These are phyloP conservation scores for Myxocyprinus asiaticus DNA, from an alignment of 2,113 vertebrate genomes.

Conservation along the genomic window DNA sequence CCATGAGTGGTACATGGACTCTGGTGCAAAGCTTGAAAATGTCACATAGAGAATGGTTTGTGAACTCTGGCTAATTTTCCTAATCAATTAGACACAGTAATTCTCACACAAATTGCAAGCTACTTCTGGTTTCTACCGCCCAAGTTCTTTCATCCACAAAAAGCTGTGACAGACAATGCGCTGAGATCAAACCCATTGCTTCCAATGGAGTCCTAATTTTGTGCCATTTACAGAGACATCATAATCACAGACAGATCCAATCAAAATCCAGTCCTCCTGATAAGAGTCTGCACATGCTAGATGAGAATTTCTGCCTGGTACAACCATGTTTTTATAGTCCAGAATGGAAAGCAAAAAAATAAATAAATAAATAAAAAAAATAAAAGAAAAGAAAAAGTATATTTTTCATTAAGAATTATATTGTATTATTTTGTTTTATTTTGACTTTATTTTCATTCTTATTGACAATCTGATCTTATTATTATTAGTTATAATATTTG, in stretches of 20 bases:
- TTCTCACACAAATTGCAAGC: constrained; percentile 9
- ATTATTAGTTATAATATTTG: no score
- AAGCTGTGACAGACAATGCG: background rate
- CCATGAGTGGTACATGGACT: background rate
- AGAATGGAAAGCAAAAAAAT: no score
- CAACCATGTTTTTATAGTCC: no score
- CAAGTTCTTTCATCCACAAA: constrained; percentile 22
- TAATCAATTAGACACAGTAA: constrained; percentile 13
- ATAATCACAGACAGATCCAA: constrained; percentile 29
- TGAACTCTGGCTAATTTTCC: constrained; percentile 21
- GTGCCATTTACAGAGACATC: constrained; percentile 27
- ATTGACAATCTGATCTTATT: no score
- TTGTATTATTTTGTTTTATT: no score
- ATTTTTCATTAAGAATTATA: no score
- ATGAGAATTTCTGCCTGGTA: background rate
- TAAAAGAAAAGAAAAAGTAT: no score
- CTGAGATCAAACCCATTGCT: constrained; percentile 30
- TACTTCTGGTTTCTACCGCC: background rate
- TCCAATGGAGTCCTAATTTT: constrained; percentile 31
- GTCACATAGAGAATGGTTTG: background rate
- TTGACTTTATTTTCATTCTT: no score
- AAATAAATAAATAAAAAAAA: no score
- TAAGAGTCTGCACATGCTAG: background rate
- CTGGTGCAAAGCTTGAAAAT: constrained; percentile 7
- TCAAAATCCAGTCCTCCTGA: constrained; percentile 6